Evolutionary conservation across 2,113 vertebrate species (phyloP).

Genomic region (Alces alces): DNA sequence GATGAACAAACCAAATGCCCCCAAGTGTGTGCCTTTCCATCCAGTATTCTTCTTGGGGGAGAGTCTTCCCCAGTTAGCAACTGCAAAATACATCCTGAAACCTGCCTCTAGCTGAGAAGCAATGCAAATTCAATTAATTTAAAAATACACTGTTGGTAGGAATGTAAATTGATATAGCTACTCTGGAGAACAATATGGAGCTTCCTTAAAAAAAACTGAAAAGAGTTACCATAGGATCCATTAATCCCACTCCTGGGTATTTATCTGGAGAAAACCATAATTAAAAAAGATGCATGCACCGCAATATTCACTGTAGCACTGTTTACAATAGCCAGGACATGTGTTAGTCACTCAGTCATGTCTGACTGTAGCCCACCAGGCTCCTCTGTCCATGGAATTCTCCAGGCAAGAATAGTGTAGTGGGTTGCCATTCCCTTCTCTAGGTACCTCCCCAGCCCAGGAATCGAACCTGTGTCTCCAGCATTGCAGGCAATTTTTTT

Average conservation of each 20-base stretch:
- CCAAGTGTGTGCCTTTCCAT: not conserved
- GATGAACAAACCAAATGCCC: not conserved
- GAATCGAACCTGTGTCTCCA: not conserved
- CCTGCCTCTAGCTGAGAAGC: not conserved
- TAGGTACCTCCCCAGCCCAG: not conserved
- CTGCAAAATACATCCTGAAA: not conserved
- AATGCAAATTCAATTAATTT: not conserved
- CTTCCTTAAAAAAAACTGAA: not conserved
- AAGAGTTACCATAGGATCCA: not conserved
- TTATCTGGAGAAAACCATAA: not conserved
- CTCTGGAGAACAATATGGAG: not conserved
- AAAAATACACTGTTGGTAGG: not conserved
- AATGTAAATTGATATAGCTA: not conserved
- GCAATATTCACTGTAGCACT: not conserved
- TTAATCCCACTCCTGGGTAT: not conserved
- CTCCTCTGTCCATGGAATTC: not conserved
- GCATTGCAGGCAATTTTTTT: not conserved
- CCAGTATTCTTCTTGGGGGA: rapidly evolving
- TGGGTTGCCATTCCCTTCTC: not conserved
- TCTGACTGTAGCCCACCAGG: not conserved
- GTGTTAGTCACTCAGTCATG: not conserved
- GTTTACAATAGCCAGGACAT: not conserved
- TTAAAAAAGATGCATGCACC: not conserved
- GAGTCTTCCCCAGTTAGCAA: not conserved
- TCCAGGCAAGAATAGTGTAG: not conserved